These are phyloP conservation scores for Eristalis intricaria DNA, from an alignment of 2,888 invertebrate genomes.

Conservation along the genomic window DNA sequence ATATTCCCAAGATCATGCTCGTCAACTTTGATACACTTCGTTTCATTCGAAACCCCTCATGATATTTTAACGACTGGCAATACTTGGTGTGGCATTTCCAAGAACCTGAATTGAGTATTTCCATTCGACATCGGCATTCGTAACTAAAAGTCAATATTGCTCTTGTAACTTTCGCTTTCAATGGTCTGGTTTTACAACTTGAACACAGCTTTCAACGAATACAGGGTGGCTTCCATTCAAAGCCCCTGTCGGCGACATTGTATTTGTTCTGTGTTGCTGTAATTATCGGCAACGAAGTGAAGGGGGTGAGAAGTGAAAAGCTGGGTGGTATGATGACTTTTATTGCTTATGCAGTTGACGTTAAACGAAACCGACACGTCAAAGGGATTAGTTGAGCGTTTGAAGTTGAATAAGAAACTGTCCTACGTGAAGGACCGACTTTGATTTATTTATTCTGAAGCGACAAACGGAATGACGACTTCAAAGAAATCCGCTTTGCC, in stretches of 20 bases:
- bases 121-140: not conserved
- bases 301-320: not conserved
- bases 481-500: no score
- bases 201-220: not conserved
- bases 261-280: not conserved
- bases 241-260: not conserved
- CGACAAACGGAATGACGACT: no score
- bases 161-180: constrained; percentile 1
- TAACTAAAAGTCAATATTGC: not conserved
- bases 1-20: no score
- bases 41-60: not conserved
- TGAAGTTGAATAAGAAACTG: not conserved
- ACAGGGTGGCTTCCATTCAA: not conserved
- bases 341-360: not conserved
- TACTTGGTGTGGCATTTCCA: not conserved
- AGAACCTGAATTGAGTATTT: not conserved
- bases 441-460: no score
- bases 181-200: not conserved
- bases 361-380: not conserved
- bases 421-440: no score
- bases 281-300: not conserved
- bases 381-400: not conserved
- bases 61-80: not conserved
- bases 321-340: not conserved
- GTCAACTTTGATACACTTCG: no score